A percentile compares a stretch with the other conserved stretches of the same genome.
Conservation (phyloP, 2,113 vertebrate genomes). For the Onychorhynchus coronatus region DNA sequence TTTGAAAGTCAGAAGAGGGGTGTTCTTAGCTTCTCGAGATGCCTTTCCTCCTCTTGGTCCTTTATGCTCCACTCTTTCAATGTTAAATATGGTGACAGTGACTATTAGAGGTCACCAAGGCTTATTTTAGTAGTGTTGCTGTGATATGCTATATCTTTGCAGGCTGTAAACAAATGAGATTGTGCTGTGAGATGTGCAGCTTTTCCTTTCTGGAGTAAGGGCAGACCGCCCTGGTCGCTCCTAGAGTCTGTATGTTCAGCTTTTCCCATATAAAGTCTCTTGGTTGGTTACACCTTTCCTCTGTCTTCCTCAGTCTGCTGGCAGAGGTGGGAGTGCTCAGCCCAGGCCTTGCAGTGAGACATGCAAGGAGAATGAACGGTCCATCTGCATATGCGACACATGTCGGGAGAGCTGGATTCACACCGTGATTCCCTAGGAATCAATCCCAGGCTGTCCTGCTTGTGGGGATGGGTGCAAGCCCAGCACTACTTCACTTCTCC, state of each 20-base stretch:
- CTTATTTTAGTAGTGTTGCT: background rate
- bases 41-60: background rate
- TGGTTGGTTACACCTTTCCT: background rate
- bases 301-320: background rate
- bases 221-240: background rate
- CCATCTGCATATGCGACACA: background rate
- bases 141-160: background rate
- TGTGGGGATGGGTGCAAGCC: background rate
- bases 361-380: background rate
- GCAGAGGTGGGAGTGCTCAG: slow-evolving; percentile 18
- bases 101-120: background rate
- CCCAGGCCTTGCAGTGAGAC: background rate
- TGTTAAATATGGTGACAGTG: no score
- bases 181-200: background rate
- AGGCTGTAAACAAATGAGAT: background rate
- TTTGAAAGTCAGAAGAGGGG: background rate
- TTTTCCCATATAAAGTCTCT: background rate
- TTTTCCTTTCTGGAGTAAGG: background rate
- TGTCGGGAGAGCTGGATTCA: background rate
- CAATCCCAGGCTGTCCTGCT: background rate
- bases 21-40: background rate
- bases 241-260: background rate
- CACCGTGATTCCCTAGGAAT: background rate
- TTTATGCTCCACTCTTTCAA: background rate
- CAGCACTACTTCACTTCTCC: background rate